phyloP scores from a whole-genome alignment of 2,888 invertebrate genomes.

The Baccha elongata region DNA sequence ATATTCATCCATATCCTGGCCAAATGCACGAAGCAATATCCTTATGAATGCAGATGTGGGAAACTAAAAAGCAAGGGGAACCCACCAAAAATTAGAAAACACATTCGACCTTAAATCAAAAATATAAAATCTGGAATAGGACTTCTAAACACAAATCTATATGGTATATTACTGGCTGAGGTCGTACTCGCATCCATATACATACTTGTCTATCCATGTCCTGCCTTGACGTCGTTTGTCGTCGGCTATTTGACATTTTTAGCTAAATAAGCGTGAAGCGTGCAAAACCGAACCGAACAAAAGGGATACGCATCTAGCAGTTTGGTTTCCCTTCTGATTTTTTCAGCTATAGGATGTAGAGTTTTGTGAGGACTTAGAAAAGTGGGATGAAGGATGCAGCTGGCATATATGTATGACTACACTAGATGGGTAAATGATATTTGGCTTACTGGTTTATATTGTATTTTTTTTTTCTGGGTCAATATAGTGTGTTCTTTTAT shows the following conservation, averaged over 20 bases:
- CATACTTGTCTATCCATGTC: slow-evolving; percentile 35
- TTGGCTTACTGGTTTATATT: slow-evolving; percentile 60
- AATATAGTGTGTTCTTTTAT: slow-evolving; percentile 30
- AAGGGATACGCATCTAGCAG: slow-evolving; percentile 37
- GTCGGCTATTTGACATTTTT: slow-evolving; percentile 72
- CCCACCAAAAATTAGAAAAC: slow-evolving; percentile 24
- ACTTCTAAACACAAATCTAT: slow-evolving; percentile 11
- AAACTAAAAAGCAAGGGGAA: slow-evolving; percentile 53
- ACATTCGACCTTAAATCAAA: slow-evolving; percentile 31
- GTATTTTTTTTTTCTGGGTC: slow-evolving; percentile 27
- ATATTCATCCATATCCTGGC: slow-evolving; percentile 42
- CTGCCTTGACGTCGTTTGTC: slow-evolving; percentile 69
- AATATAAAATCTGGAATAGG: slow-evolving; percentile 34
- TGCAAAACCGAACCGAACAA: slow-evolving; percentile 78
- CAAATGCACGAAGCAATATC: slow-evolving; percentile 2
- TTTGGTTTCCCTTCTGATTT: slow-evolving; percentile 14
- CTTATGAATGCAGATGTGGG: slow-evolving; percentile 61
- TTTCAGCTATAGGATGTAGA: background rate
- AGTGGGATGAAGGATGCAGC: slow-evolving; percentile 54
- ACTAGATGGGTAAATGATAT: slow-evolving; percentile 37
- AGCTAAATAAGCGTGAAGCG: slow-evolving; percentile 82
- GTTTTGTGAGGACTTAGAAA: slow-evolving; percentile 9
- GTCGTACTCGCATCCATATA: background rate
- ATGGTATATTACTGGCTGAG: slow-evolving; percentile 3
- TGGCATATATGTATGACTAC: slow-evolving; percentile 28